Evolutionary conservation across 2,113 vertebrate species (phyloP).

Genomic region (Oryzias melastigma): DNA sequence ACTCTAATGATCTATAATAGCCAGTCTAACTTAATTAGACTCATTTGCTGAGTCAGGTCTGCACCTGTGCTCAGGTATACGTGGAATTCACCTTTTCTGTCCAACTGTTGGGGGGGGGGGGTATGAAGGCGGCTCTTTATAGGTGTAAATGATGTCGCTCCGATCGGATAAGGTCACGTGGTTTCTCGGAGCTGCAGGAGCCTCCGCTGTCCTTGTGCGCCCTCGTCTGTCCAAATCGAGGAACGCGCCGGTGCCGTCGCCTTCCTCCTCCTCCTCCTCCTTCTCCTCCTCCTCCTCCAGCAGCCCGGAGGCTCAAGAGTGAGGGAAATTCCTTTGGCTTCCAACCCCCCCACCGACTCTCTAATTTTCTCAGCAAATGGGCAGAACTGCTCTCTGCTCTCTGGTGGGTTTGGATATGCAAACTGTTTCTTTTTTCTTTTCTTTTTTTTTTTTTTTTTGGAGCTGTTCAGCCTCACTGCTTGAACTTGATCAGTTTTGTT

Average conservation of each 20-base stretch:
- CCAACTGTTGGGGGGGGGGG: too few species aligned
- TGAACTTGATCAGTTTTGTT: too few species aligned
- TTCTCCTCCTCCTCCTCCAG: conserved; percentile 25
- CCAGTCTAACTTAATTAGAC: too few species aligned
- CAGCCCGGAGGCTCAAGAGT: conserved; percentile 27
- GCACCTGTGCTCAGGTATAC: too few species aligned
- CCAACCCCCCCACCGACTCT: conserved; percentile 33
- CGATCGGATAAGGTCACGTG: conserved; percentile 31
- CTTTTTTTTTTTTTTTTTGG: too few species aligned
- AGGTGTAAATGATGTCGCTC: conserved; percentile 11
- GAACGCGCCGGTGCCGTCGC: conserved; percentile 36
- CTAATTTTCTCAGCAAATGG: conserved; percentile 45
- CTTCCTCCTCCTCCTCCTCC: conserved; percentile 23
- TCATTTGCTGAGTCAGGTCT: too few species aligned
- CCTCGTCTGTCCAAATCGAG: conserved; percentile 75
- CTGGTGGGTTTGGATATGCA: background rate
- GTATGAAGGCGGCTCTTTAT: too few species aligned
- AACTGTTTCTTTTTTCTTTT: background rate
- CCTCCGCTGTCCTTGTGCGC: conserved; percentile 80
- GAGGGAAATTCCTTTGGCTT: conserved; percentile 70
- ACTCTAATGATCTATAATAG: too few species aligned
- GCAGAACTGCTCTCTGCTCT: background rate
- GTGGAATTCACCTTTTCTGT: too few species aligned
- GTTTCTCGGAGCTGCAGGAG: conserved; percentile 21
- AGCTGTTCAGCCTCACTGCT: too few species aligned